A percentile compares a stretch with the other conserved stretches of the same genome.
Evolutionary conservation across 2,797 vertebrate genomes (phyloP).

Genomic region (Brotula barbata): DNA sequence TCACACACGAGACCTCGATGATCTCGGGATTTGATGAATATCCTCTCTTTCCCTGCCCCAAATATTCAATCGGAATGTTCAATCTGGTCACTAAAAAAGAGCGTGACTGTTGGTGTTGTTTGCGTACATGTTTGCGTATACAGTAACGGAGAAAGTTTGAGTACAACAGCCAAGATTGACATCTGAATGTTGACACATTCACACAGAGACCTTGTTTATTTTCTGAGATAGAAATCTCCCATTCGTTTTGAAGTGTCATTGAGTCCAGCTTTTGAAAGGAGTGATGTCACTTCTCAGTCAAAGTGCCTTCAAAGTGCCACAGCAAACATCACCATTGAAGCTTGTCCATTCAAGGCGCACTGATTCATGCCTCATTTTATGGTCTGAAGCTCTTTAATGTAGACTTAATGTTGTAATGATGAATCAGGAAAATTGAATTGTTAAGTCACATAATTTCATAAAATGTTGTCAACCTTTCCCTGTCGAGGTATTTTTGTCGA

Average conservation of each 20-base stretch:
- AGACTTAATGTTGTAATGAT: too few relatives aligned
- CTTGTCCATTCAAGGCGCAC: conserved; percentile 8
- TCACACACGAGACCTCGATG: too few relatives aligned
- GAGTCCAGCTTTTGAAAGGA: conserved; percentile 30
- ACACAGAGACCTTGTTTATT: conserved; percentile 8
- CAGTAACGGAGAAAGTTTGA: background rate
- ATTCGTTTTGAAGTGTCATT: conserved; percentile 36
- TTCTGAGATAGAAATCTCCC: conserved; percentile 5
- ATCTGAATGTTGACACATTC: conserved; percentile 7
- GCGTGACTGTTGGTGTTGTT: too few relatives aligned
- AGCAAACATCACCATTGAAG: conserved; percentile 6
- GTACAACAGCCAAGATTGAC: background rate
- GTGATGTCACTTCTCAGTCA: conserved; percentile 19
- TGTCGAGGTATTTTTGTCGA: conserved; percentile 10
- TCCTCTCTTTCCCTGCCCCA: too few relatives aligned
- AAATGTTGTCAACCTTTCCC: too few relatives aligned
- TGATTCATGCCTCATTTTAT: conserved; percentile 3
- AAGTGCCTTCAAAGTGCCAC: conserved; percentile 25
- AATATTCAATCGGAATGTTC: too few relatives aligned
- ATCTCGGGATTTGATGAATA: too few relatives aligned
- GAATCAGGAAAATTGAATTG: background rate
- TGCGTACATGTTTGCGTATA: conserved; percentile 9
- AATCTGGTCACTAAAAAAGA: too few relatives aligned
- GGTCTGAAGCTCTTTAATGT: background rate
- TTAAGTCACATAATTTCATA: conserved; percentile 8